phyloP scores from a whole-genome alignment of 1,140 invertebrate genomes.

The Popillia japonica region DNA sequence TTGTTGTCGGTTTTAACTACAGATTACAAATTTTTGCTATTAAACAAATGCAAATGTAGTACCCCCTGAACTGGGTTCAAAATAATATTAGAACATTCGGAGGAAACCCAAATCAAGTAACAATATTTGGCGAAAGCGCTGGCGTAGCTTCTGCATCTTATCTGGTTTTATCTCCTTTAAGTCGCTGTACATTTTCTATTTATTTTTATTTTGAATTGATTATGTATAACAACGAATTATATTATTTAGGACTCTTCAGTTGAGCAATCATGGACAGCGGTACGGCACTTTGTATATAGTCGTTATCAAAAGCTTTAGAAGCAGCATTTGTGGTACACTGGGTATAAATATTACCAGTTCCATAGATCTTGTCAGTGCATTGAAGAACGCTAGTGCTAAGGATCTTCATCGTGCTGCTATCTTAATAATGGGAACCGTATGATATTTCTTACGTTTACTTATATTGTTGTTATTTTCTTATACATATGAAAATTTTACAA shows the following conservation, averaged over 20 bases:
- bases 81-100: conserved; percentile 33
- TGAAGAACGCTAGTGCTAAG: neutral
- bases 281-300: conserved; percentile 13
- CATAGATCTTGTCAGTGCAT: neutral
- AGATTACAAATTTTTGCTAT: conserved; percentile 21
- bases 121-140: conserved; percentile 38
- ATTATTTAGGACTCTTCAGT: conserved; percentile 7
- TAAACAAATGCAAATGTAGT: neutral
- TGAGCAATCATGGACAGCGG: conserved; percentile 39
- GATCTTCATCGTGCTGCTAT: neutral
- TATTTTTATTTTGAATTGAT: too few relatives aligned
- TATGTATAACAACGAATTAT: too few relatives aligned
- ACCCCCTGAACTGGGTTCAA: conserved; percentile 28
- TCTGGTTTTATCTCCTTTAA: neutral
- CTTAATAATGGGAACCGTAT: neutral
- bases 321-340: neutral
- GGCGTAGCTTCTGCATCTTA: conserved; percentile 30
- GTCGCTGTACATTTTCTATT: too few relatives aligned
- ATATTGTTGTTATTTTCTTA: too few relatives aligned
- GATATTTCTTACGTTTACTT: neutral
- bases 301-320: neutral
- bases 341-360: conserved; percentile 17
- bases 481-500: too few relatives aligned
- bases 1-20: conserved; percentile 15
- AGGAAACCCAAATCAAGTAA: conserved; percentile 28